These are phyloP conservation scores for Aleiodes sp. DNA, from an alignment of 1,140 invertebrate genomes.

Conservation along the genomic window DNA sequence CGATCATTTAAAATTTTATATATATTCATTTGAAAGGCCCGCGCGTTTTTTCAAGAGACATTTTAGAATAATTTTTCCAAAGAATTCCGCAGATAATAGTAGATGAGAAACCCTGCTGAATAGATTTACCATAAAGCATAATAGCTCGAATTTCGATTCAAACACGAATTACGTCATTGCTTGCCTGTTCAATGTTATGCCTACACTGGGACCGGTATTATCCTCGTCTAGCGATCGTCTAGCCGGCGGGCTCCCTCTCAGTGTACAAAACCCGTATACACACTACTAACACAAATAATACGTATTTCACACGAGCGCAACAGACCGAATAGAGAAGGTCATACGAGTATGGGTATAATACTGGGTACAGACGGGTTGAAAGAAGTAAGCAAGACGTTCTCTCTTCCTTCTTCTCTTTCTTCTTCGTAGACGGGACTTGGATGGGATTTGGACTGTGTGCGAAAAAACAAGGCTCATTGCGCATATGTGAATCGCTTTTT, in stretches of 20 bases:
- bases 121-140: not conserved
- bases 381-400: not conserved
- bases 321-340: constrained; percentile 7
- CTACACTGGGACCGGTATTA: constrained; percentile 48
- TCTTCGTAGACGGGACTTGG: no score
- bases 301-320: constrained; percentile 23
- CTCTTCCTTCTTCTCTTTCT: not conserved
- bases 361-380: not conserved
- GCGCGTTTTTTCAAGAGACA: no score
- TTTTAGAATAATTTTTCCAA: no score
- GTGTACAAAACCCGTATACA: constrained; percentile 38
- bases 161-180: not conserved
- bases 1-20: no score
- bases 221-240: constrained; percentile 63
- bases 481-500: not conserved
- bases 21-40: no score
- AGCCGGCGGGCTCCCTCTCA: constrained; percentile 49
- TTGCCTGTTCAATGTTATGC: constrained; percentile 7
- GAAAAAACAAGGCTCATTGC: not conserved
- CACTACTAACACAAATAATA: constrained; percentile 26
- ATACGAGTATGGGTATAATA: not conserved
- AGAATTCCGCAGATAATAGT: no score
- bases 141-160: not conserved
- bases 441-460: not conserved
- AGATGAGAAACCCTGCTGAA: not conserved